Conservation (phyloP, 30 jellyfish, hydroid and myxozoan species). For the Pseudorhiza aurosa region DNA sequence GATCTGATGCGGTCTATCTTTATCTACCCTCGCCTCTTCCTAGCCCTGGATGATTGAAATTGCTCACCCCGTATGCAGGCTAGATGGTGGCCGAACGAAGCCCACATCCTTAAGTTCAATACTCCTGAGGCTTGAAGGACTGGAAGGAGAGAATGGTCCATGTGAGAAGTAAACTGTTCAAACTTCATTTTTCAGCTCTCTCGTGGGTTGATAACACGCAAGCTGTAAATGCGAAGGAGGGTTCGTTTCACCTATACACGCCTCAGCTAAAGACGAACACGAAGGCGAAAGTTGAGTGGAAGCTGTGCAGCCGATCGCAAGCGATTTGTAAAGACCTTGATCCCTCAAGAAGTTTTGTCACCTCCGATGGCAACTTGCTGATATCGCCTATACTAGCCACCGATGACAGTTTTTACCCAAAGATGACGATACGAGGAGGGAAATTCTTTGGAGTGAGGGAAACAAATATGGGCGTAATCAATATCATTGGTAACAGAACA, state of each 20-base stretch:
- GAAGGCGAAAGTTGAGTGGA: slow-evolving; percentile 7
- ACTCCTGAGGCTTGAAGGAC: no score
- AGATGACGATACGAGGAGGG: neutral
- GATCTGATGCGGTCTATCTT: no score
- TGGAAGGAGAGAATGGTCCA: no score
- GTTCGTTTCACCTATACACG: neutral
- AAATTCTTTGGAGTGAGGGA: neutral
- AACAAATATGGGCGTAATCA: neutral
- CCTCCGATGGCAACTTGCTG: slow-evolving; percentile 6
- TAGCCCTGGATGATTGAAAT: no score
- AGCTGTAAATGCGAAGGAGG: slow-evolving; percentile 17
- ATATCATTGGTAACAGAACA: neutral
- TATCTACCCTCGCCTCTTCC: no score
- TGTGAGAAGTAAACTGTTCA: no score
- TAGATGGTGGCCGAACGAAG: no score
- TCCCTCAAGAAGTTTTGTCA: neutral
- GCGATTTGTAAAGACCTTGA: slow-evolving; percentile 1
- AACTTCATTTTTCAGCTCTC: neutral
- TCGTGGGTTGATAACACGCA: neutral
- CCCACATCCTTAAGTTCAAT: no score
- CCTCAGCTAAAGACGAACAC: slow-evolving; percentile 2
- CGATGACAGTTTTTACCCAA: neutral
- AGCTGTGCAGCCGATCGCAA: slow-evolving; percentile 18
- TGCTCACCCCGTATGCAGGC: no score
- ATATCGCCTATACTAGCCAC: slow-evolving; percentile 5